Conservation (phyloP, 2,888 invertebrate genomes). For the Eurytoma adleriae region DNA sequence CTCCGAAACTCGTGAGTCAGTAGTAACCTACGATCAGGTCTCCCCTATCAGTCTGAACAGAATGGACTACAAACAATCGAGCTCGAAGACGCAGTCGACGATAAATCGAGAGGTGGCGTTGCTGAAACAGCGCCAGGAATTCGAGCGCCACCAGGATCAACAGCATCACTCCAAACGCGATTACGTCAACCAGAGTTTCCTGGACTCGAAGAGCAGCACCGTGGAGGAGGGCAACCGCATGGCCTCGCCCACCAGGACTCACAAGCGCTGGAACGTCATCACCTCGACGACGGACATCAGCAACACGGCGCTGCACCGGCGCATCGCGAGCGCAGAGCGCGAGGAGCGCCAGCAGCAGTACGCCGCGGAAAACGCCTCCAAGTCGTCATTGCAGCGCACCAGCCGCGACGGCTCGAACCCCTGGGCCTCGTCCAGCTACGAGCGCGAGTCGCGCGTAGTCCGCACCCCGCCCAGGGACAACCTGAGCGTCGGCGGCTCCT, state of each 20-base stretch:
- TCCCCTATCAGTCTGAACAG: conserved; percentile 77
- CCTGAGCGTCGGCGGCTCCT: conserved; percentile 84
- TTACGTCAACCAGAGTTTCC: conserved; percentile 64
- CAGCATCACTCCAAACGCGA: conserved; percentile 62
- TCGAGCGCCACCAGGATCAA: conserved; percentile 60
- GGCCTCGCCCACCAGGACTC: conserved; percentile 69
- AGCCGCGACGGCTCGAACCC: conserved; percentile 81
- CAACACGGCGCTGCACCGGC: conserved; percentile 84
- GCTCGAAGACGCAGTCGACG: conserved; percentile 50
- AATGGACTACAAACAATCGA: conserved; percentile 19
- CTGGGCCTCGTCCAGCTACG: conserved; percentile 77
- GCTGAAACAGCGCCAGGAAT: conserved; percentile 52
- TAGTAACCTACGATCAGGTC: conserved; percentile 68
- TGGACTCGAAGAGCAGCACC: conserved; percentile 54
- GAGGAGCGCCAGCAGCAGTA: conserved; percentile 71
- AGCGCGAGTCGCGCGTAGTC: conserved; percentile 81
- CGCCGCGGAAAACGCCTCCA: conserved; percentile 71
- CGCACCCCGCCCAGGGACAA: conserved; percentile 77
- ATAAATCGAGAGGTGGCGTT: conserved; percentile 61
- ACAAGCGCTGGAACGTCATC: conserved; percentile 86
- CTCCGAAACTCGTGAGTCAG: conserved; percentile 66
- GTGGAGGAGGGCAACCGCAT: conserved; percentile 66
- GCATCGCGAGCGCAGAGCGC: conserved; percentile 47
- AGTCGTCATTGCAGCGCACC: conserved; percentile 85
- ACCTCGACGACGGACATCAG: conserved; percentile 84